A percentile compares a stretch with the other conserved stretches of the same genome.
Conservation (phyloP, 2,113 vertebrate genomes). For the Myiagra hebetior region DNA sequence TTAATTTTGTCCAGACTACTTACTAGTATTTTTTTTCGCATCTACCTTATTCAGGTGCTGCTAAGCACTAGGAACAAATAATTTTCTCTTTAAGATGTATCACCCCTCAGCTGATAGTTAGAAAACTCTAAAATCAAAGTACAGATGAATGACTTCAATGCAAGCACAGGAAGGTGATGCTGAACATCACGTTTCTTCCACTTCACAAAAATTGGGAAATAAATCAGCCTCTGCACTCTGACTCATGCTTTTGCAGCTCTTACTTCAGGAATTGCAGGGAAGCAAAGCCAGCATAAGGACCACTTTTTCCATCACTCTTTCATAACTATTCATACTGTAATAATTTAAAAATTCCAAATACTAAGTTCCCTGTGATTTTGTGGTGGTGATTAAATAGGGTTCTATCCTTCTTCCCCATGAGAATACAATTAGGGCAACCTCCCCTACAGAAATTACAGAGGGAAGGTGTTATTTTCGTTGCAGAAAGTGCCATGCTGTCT, state of each 20-base stretch:
- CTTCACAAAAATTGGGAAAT: background rate
- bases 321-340: background rate
- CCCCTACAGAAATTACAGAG: background rate
- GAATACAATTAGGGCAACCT: background rate
- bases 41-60: background rate
- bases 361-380: background rate
- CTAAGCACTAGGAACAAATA: background rate
- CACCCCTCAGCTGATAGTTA: background rate
- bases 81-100: background rate
- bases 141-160: background rate
- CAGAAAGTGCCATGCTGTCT: background rate
- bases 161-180: background rate
- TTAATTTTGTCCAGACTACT: slow-evolving; percentile 3
- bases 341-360: background rate
- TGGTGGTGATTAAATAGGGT: background rate
- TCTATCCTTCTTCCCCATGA: background rate
- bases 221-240: background rate
- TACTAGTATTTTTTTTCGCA: background rate
- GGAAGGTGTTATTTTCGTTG: background rate
- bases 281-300: background rate
- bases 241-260: background rate
- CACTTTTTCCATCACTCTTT: background rate
- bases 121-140: background rate
- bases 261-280: background rate
- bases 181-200: background rate